These are phyloP conservation scores for Drosophila subquinaria DNA, from an alignment of 2,888 invertebrate species.

Conservation along the genomic window DNA sequence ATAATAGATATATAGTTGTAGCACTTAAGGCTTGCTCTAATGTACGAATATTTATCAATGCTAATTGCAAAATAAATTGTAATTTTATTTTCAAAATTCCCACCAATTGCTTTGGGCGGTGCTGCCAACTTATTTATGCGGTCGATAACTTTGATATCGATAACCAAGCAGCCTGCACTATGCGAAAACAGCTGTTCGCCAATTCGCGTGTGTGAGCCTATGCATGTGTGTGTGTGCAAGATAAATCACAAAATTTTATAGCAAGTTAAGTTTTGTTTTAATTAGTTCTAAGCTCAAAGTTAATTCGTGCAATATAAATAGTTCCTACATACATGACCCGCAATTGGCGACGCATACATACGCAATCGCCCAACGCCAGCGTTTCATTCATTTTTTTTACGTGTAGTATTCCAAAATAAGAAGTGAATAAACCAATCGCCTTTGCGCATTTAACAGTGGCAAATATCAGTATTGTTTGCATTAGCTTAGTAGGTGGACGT, in stretches of 20 bases:
- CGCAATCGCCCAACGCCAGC: conserved; percentile 12
- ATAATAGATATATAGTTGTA: conserved; percentile 34
- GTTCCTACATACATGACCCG: conserved; percentile 41
- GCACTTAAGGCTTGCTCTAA: conserved; percentile 40
- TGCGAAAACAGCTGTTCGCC: conserved; percentile 57
- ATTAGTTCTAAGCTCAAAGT: conserved; percentile 53
- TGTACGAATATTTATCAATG: conserved; percentile 64
- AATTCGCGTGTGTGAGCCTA: conserved; percentile 16
- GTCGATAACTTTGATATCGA: conserved; percentile 49
- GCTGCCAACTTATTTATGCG: conserved; percentile 31
- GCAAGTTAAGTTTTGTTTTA: conserved; percentile 38
- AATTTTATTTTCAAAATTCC: conserved; percentile 46
- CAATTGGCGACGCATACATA: background rate
- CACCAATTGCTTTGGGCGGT: background rate
- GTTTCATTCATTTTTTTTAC: conserved; percentile 63
- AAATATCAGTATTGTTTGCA: conserved; percentile 65
- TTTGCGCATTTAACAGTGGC: conserved; percentile 14
- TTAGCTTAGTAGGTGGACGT: conserved; percentile 49
- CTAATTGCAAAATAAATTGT: conserved; percentile 69
- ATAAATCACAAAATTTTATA: conserved; percentile 38
- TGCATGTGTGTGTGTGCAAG: conserved; percentile 35
- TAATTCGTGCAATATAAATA: conserved; percentile 42
- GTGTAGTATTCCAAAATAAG: conserved; percentile 1
- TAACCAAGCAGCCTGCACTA: conserved; percentile 3
- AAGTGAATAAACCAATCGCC: conserved; percentile 13